Base-by-base conservation (phyloP, 2,797 vertebrate species). In the Sebastes dallii region DNA sequence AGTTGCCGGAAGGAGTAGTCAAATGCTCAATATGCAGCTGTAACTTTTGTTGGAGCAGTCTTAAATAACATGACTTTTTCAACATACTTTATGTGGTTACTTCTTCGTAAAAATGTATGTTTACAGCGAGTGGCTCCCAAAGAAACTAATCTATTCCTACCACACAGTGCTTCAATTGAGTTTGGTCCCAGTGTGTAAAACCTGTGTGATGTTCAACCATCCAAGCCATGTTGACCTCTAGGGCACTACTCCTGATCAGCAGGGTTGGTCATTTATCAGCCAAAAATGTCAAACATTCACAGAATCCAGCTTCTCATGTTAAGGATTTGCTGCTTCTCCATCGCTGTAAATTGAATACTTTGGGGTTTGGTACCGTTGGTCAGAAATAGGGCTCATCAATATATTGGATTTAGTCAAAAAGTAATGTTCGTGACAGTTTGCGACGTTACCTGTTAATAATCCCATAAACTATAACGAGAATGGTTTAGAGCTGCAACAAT, bases 221-320 rank as follows among this genome's bases (percentile, higher is more conserved):
- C 24, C 2, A 6, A 3, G 22, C 27, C 11, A 24, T 22, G 36
- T 34, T 39, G 65, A 71, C 30, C 65, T 65, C 29, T 60, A 1
- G 4, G 13, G 5, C 27, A 30, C n/a, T 22, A n/a, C 36, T 61
- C 25, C 59, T 29, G 20, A 80, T n/a, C 20, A 42, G 32, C 14
- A 55, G 12, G 6, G 27, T 68, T 52, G 18, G 20, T 81, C 10
- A 77, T 36, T 60, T 54, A 79, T 54, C 18, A 55, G 42, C 8
- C 9, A 60, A 6, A 77, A 52, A 61, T 29, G 36, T 50, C 52
- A 74, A 78, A 79, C n/a, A 14, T 59, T 78, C 5, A 24, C 66
- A 25, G n/a, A 16, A 54, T 67, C 59, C 24, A 29, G 14, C 16
- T 59, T 71, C 25, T 66, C 32, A 13, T 18, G 7, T 5, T 52